Base-by-base conservation (phyloP, 2,888 invertebrate species). In the Lithosia quadra region DNA sequence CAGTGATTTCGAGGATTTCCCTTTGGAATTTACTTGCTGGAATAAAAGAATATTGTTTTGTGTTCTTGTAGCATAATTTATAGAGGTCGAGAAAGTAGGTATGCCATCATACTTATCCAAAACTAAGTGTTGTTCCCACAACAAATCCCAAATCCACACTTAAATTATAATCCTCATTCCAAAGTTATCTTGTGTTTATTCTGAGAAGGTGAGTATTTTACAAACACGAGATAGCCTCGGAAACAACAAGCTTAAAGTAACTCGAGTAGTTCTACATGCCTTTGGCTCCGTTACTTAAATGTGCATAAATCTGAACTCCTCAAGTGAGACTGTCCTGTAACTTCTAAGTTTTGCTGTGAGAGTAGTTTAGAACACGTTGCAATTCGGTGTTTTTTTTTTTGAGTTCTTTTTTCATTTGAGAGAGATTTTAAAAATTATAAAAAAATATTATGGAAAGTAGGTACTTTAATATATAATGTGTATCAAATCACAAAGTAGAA, bases 1-100 rank as follows among this genome's bases (percentile, higher is more conserved):
- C 62, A 63, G 36, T 53, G 60, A 69, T 67, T 64, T 34, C 18
- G 49, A 21, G 24, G 22, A 43, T 70, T 58, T 71, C 58, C 66
- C 63, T 55, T 66, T 18, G 60, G 70, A 65, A 59, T 75, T 64
- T 57, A 13, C 3, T n/a, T 22, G 39, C 28, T 49, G 13, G 15
- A 58, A 11, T 33, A 58, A 58, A 28, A 58, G 7, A 33, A n/a
- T 33, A n/a, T 34, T 58, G 58, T 58, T 58, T 24, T 58, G 58
- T 58, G 18, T 34, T 58, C 33, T 33, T 8, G 28, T 28, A n/a
- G 33, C 24, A 33, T 57, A 18, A 57, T 24, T 57, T 57, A 28
- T 2, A 28, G 15, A 57, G 13, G 7, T 57, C 24, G 2, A 24
- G 15, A 18, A 33, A 57, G 10, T 57, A n/a, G 34, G n/a, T 21